Base-by-base conservation (phyloP, 2,113 vertebrate genomes). In the Holacanthus passer region DNA sequence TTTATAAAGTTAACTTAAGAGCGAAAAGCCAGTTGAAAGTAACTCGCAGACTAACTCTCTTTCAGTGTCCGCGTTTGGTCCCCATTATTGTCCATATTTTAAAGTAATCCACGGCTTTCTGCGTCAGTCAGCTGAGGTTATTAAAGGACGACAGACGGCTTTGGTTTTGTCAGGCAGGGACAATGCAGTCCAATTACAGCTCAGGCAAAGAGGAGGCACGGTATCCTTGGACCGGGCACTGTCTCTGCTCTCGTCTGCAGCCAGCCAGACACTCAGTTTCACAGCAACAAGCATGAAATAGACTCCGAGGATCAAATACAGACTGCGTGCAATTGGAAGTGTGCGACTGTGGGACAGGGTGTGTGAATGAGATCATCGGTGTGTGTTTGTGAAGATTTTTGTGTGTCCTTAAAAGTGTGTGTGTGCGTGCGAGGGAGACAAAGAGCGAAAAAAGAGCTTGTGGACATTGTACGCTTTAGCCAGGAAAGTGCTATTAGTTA, bases 281-380 rank as follows among this genome's bases (percentile, higher is more conserved):
- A 89, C 79, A 81, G 91, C 87, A 89, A 85, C 90, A 81, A 91
- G 85, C 91, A 87, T 85, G 84, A 92, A 92, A 91, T 85, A 87
- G 85, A 88, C 86, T 90, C 88, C 55, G 11, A 83, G 85, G 87
- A 87, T 91, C 86, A 87, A 87, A 89, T 89, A 74, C 72, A 60
- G 81, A 60, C 58, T 47, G 69, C 11, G 52, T 87, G 87, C 79
- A 77, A 70, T 77, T 88, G 79, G 63, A 89, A 85, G 72, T 75
- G 80, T 67, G 59, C 56, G 69, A 70, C 72, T 82, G 68, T 58
- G 81, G 79, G 83, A 87, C 68, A 74, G 85, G 75, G 81, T 82
- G 87, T 83, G 84, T 73, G 62, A 67, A 83, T 88, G 86, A 89
- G 77, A 84, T 87, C 88, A 89, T 67, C 13, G 41, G 76, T 83